Percentiles rank a stretch among this genome's conserved stretches.
Conservation (phyloP, 2,113 vertebrate genomes). For the Ameiurus melas region DNA sequence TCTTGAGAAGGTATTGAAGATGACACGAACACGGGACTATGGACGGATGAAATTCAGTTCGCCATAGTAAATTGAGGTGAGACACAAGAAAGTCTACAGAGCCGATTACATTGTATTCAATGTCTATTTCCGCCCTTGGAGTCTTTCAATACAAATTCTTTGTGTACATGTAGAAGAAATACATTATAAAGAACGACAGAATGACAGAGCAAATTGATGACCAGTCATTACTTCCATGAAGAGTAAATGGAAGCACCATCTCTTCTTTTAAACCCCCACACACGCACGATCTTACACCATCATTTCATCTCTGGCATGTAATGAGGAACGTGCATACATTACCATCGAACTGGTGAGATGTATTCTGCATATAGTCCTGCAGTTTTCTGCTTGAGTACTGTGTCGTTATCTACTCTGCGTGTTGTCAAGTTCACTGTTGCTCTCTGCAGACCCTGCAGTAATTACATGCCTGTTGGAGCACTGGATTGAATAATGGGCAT, state of each 20-base stretch:
- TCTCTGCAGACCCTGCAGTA: slow-evolving; percentile 61
- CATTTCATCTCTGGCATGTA: background rate
- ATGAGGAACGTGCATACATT: background rate
- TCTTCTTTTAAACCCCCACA: background rate
- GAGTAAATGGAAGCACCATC: slow-evolving; percentile 3
- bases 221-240: background rate
- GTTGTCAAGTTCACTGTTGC: slow-evolving; percentile 58
- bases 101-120: background rate
- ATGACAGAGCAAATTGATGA: slow-evolving; percentile 16
- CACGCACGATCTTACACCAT: background rate
- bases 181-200: background rate
- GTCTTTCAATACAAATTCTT: background rate
- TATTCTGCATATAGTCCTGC: slow-evolving; percentile 29
- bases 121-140: background rate
- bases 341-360: background rate
- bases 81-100: slow-evolving; percentile 16
- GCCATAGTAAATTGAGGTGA: slow-evolving; percentile 32
- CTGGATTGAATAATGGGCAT: slow-evolving; percentile 62
- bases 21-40: background rate
- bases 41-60: background rate
- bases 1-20: slow-evolving; percentile 4
- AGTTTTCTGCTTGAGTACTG: slow-evolving; percentile 28
- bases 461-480: slow-evolving; percentile 67
- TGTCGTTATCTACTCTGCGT: slow-evolving; percentile 60
- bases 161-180: background rate